Evolutionary conservation across 23 tunicate genomes (phyloP).

Genomic region (Styela clava): DNA sequence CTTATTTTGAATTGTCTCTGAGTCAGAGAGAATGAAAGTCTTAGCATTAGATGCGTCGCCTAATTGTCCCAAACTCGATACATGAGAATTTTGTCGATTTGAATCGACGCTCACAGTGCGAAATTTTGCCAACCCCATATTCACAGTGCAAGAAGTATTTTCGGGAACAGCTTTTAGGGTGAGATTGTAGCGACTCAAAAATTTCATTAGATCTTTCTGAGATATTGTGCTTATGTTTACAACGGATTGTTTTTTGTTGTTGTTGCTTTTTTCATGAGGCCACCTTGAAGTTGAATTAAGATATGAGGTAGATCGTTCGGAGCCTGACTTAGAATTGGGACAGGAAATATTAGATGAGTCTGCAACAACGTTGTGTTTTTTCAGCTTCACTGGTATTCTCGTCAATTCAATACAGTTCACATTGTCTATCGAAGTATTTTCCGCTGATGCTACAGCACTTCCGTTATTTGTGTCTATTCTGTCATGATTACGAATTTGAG

Average conservation of each 20-base stretch:
- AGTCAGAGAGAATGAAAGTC: too few relatives aligned
- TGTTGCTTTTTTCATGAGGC: background rate
- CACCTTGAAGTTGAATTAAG: background rate
- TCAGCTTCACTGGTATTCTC: background rate
- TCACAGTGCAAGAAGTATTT: background rate
- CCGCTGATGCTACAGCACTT: background rate
- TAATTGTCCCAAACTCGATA: too few relatives aligned
- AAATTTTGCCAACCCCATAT: too few relatives aligned
- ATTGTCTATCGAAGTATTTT: background rate
- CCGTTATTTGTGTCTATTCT: background rate
- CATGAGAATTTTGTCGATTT: too few relatives aligned
- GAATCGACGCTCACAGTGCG: background rate
- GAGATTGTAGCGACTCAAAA: conserved; percentile 5
- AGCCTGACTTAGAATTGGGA: too few relatives aligned
- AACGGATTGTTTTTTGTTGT: background rate
- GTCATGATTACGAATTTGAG: background rate
- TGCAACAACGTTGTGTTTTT: too few relatives aligned
- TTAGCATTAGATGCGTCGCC: too few relatives aligned
- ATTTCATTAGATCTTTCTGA: background rate
- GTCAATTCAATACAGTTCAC: background rate
- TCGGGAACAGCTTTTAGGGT: conserved; percentile 32
- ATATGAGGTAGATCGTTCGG: too few relatives aligned
- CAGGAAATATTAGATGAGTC: too few relatives aligned
- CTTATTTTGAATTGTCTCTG: too few relatives aligned
- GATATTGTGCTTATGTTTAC: background rate